Evolutionary conservation across 2,797 vertebrate genomes (phyloP).

Genomic region (Scomberomorus guttatus): DNA sequence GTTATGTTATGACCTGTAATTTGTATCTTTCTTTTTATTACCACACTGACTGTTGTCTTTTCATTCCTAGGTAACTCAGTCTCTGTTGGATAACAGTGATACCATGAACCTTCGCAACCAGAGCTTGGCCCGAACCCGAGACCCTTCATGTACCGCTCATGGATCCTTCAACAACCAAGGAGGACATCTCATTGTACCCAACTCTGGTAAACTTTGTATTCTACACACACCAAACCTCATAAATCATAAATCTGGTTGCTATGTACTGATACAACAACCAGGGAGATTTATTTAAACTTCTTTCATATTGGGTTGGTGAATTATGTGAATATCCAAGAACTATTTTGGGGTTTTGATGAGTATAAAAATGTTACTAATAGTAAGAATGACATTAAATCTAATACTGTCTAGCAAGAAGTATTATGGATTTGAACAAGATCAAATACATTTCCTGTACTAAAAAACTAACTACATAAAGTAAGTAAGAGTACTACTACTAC

Average conservation of each 20-base stretch:
- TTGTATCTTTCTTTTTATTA: neutral
- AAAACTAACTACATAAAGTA: neutral
- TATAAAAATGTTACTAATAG: neutral
- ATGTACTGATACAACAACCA: too few relatives aligned
- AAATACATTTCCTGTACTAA: neutral
- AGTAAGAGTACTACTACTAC: neutral
- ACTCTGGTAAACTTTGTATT: constrained; percentile 86
- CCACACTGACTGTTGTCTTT: neutral
- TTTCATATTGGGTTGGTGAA: neutral
- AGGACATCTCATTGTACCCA: constrained; percentile 93
- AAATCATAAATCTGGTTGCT: neutral
- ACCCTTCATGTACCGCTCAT: constrained; percentile 92
- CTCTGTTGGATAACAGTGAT: constrained; percentile 91
- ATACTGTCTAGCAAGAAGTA: neutral
- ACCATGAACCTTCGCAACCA: constrained; percentile 92
- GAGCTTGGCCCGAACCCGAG: constrained; percentile 91
- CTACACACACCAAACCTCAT: neutral
- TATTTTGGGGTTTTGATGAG: neutral
- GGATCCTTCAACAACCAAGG: constrained; percentile 95
- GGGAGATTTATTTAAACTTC: neutral
- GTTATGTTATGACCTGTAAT: neutral
- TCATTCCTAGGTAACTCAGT: constrained; percentile 87
- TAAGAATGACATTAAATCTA: neutral
- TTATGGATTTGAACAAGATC: neutral
- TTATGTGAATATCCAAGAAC: neutral